Base-by-base conservation (phyloP, 2,113 vertebrate genomes). In the Ameiurus melas region DNA sequence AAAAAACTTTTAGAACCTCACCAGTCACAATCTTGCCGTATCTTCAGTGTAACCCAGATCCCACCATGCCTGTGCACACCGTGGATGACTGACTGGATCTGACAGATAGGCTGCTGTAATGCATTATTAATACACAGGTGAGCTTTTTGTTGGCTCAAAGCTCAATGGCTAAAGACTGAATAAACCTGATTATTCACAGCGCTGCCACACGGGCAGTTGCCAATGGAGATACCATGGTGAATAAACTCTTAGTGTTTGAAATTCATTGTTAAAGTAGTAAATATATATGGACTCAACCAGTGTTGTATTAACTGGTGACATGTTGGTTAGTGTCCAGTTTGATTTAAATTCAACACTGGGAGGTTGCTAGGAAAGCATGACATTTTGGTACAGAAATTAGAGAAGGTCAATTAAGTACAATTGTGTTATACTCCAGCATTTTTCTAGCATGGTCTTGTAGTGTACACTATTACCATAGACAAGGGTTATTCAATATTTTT, bases 71-170 rank as follows among this genome's bases (percentile, higher is more conserved):
- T 66, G 60, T 27, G 43, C 27, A 68, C 60, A 47, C 36, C 16
- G 4, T 66, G 27, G 25, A 84, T 4, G 22, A 68, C 83, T 84
- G 83, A 68, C 43, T 53, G 83, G 62, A 84, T 51, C 39, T 33
- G 83, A 68, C 62, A 84, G 62, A 84, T 9, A 66, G 51, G 43
- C 4, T 39, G 27, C 39, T 89, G 84, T 22, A 92, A 90, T 94
- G 91, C 93, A 95, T 95, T 93, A 95, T 95, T 91, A 90, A 96
- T 93, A 43, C 89, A 88, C 90, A 94, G 91, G 91, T 91, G 70
- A 58, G 73, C 60, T 78, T 82, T 84, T 1, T 33, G 8, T 68
- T 81, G 77, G 9, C 16, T 87, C 25, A 87, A 71, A 66, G 57
- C 43, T 75, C 85, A 85, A 19, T 86, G 39, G 39, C 47, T 71